phyloP scores from a whole-genome alignment of 2,888 invertebrate genomes.

The Syrphus vitripennis region DNA sequence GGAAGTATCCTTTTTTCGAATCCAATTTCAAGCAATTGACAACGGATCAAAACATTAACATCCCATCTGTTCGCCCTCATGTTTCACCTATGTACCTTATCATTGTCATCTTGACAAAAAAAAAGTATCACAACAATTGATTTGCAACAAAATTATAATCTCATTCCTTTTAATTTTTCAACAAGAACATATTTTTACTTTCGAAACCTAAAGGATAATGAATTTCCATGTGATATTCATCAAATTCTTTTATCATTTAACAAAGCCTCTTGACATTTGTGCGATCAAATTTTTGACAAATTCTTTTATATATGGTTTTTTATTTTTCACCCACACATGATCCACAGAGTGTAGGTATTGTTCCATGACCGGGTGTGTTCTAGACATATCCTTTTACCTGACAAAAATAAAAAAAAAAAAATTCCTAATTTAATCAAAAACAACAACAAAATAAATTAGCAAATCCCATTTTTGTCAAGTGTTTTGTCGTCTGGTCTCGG shows the following conservation, averaged over 20 bases:
- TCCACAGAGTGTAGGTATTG: too few relatives aligned
- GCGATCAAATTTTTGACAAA: conserved; percentile 38
- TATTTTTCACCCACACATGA: background rate
- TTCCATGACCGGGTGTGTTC: conserved; percentile 26
- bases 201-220: background rate
- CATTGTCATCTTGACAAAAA: background rate
- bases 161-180: background rate
- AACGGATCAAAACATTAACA: conserved; percentile 48
- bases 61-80: conserved; percentile 8
- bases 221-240: conserved; percentile 20
- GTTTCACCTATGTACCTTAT: conserved; percentile 8
- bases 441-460: conserved; percentile 33
- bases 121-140: conserved; percentile 16
- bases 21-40: conserved; percentile 48
- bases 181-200: background rate
- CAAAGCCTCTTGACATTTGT: conserved; percentile 46
- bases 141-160: conserved; percentile 33
- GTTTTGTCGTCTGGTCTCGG: conserved; percentile 39
- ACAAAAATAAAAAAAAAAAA: background rate
- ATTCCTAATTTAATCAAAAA: conserved; percentile 56
- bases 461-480: conserved; percentile 68
- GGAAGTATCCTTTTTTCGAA: conserved; percentile 45
- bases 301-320: background rate
- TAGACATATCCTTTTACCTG: conserved; percentile 48
- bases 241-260: conserved; percentile 1